Base-by-base conservation (phyloP, 2,113 vertebrate genomes). In the Castor canadensis region DNA sequence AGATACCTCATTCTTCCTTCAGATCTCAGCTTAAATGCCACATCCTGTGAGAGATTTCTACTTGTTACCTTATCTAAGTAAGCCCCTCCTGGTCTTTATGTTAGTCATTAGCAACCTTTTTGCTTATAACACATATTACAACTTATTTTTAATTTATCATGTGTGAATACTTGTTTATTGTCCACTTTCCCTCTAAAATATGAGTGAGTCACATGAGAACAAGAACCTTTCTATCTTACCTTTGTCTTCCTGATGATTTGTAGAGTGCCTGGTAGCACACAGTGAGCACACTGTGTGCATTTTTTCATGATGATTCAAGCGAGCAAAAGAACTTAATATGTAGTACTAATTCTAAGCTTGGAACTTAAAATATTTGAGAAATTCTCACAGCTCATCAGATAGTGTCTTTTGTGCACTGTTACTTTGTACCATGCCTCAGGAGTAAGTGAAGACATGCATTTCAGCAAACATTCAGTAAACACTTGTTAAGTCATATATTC, bases 331-430 rank as follows among this genome's bases (percentile, higher is more conserved):
- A 58, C 62, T 43, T 62, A 38, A 56, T 40, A 75, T 75, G 45
- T 75, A 45, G 9, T 95, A 76, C 81, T 88, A 15, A 76, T 87
- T 93, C 87, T 90, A 95, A 93, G 35, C 35, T 85, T 85, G 9
- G 64, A 85, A 88, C 43, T 82, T 60, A 77, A 92, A 94, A 73
- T 79, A 75, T 88, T 79, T 91, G 28, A 90, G 47, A 60, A 69
- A 90, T 54, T 89, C 40, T 80, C 52, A 60, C 32, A 85, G 30
- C 24, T 84, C 56, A 89, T 30, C 6, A 79, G 43, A 79, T 58
- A 49, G 35, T 91, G 10, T 84, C 54, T 71, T 69, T 82, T 83
- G 30, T 56, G 89, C 35, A 45, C 16, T 85, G 24, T 95, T 75
- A 66, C 9, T 54, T 79, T 12, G 35, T 87, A 9, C 67, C 7